A percentile compares a stretch with the other conserved stretches of the same genome.
Evolutionary conservation across 2,113 vertebrate species (phyloP).

Genomic region (Lepus timidus): DNA sequence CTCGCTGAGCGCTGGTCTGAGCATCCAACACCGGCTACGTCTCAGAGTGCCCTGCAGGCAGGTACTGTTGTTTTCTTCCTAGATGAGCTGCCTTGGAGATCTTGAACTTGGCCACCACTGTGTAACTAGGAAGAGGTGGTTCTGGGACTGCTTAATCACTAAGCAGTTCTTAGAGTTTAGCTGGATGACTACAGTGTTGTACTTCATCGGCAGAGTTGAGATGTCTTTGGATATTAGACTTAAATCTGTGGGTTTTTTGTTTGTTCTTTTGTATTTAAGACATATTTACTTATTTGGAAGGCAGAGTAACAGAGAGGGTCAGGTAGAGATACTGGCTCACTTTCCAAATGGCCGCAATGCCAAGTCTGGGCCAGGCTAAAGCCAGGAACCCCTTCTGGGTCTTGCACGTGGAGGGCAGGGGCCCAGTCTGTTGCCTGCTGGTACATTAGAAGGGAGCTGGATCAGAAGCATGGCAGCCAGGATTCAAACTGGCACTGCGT

Average conservation of each 20-base stretch:
- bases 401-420: no score
- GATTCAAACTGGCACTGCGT: no score
- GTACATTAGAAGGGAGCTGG: no score
- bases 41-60: neutral
- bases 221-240: neutral
- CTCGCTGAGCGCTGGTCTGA: neutral
- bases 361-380: no score
- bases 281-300: no score
- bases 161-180: neutral
- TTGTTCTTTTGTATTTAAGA: no score
- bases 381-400: no score
- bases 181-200: slow-evolving; percentile 14
- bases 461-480: no score
- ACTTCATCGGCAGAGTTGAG: neutral
- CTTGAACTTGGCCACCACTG: neutral
- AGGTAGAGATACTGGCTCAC: no score
- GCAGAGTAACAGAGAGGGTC: no score
- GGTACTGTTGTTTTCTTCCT: neutral
- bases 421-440: no score
- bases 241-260: neutral
- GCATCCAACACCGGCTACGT: neutral
- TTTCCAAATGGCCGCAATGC: no score
- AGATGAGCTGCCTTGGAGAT: neutral
- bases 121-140: neutral
- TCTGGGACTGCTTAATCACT: neutral